phyloP scores from a whole-genome alignment of 2,113 vertebrate species.

The Pseudopipra pipra region DNA sequence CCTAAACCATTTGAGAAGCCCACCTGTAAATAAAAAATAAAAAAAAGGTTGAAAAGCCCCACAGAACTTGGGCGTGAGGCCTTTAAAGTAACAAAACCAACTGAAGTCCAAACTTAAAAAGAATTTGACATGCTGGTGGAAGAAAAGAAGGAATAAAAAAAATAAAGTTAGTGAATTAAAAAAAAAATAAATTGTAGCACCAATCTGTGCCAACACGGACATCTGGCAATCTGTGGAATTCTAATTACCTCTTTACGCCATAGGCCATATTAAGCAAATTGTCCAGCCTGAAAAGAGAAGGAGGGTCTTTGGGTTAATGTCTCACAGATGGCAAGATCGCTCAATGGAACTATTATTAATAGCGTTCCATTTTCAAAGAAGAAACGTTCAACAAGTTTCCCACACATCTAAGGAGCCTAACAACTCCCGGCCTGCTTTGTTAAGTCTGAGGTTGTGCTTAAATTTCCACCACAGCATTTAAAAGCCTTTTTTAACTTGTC shows the following conservation, averaged over 20 bases:
- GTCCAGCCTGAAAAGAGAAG: conserved; percentile 99
- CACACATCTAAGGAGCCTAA: conserved; percentile 71
- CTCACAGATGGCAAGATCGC: conserved; percentile 99
- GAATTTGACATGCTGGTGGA: conserved; percentile 85
- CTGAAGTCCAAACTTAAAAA: conserved; percentile 83
- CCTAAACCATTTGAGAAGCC: conserved; percentile 78
- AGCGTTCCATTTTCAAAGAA: conserved; percentile 83
- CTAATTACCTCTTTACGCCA: conserved; percentile 99
- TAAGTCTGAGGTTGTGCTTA: conserved; percentile 29
- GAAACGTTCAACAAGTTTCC: conserved; percentile 80
- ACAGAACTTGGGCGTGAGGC: conserved; percentile 63
- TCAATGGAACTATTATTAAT: conserved; percentile 99
- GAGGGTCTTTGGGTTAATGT: conserved; percentile 99
- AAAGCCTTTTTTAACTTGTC: not conserved
- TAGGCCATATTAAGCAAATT: conserved; percentile 99
- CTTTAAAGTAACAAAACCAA: conserved; percentile 82
- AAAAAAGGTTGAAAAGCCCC: conserved; percentile 75
- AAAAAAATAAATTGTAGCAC: conserved; percentile 82
- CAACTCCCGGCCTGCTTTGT: conserved; percentile 53
- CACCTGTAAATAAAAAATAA: conserved; percentile 82
- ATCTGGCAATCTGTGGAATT: conserved; percentile 99
- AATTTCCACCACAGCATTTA: conserved; percentile 1
- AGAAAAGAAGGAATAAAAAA: conserved; percentile 81
- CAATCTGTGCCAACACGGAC: conserved; percentile 97
- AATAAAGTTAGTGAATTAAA: conserved; percentile 86